Base-by-base conservation (phyloP, 2,797 vertebrate species). In the Orestias chungarensis region DNA sequence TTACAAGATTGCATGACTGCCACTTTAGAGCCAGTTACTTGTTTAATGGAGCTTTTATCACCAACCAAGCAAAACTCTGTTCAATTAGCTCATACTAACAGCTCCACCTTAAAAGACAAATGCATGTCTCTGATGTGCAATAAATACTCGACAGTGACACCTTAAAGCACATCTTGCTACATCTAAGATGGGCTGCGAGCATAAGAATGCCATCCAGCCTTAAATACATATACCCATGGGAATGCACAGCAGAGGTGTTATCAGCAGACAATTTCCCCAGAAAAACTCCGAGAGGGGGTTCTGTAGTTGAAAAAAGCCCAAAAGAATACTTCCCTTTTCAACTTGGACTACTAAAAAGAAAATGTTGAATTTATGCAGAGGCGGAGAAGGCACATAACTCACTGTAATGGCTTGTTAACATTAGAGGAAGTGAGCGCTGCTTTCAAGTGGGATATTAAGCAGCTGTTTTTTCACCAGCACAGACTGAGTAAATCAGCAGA, bases 401-500 rank as follows among this genome's bases (percentile, higher is more conserved):
- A 96, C 89, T 92, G 92, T 96, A 97, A 98, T 96, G 94, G 95
- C 95, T 96, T 96, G 95, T 96, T 97, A 97, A 97, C 96, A 96
- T 95, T 84, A 75, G 94, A 95, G 93, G 93, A 95, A 96, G 94
- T 95, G 96, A 95, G 95, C 88, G 86, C 92, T 93, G 94, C 95
- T 96, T 97, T 95, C 94, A 94, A 95, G 94, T 93, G 93, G 95
- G 95, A 95, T 96, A 96, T 97, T 97, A 97, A 97, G 92, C 96
- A 97, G 95, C 95, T 97, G 96, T 95, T 97, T 93, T n/a, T 93
- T 96, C 87, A 91, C 93, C 93, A 91, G 92, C 93, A 94, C 91
- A 88, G 93, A 94, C 87, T 81, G 88, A 95, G 95, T 98, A 97
- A 98, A 97, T 99, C 96, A 96, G 94, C 92, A 92, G 94, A 96